Conservation (phyloP, 2,888 invertebrate species). For the Dione vanillae region DNA sequence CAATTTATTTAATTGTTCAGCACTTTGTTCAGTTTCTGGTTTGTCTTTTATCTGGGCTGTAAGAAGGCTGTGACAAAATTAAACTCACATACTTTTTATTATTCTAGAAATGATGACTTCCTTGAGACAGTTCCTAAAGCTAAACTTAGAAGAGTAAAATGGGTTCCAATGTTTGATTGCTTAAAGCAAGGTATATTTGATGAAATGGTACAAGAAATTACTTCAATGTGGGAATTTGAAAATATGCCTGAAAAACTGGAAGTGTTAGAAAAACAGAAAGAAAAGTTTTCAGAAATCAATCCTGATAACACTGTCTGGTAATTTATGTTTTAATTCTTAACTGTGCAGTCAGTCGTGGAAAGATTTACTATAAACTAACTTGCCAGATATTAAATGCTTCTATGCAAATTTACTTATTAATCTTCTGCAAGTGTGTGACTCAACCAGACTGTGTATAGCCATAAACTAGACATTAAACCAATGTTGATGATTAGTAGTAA, state of each 20-base stretch:
- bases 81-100: background rate
- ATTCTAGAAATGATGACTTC: slow-evolving; percentile 75
- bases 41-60: too few species aligned
- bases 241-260: slow-evolving; percentile 72
- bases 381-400: too few species aligned
- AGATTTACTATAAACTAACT: too few species aligned
- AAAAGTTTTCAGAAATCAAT: slow-evolving; percentile 66
- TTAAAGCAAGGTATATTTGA: slow-evolving; percentile 72
- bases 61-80: too few species aligned
- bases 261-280: slow-evolving; percentile 70
- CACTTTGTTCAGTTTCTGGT: too few species aligned
- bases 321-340: background rate
- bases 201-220: slow-evolving; percentile 74
- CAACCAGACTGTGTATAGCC: too few species aligned
- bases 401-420: too few species aligned
- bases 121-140: slow-evolving; percentile 73
- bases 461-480: background rate
- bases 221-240: slow-evolving; percentile 77
- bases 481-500: background rate
- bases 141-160: slow-evolving; percentile 72
- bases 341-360: too few species aligned
- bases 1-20: too few species aligned
- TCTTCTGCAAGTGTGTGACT: too few species aligned
- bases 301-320: slow-evolving; percentile 61
- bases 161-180: slow-evolving; percentile 76